Evolutionary conservation across 2,113 vertebrate genomes (phyloP).

Genomic region (Phalacrocorax carbo): DNA sequence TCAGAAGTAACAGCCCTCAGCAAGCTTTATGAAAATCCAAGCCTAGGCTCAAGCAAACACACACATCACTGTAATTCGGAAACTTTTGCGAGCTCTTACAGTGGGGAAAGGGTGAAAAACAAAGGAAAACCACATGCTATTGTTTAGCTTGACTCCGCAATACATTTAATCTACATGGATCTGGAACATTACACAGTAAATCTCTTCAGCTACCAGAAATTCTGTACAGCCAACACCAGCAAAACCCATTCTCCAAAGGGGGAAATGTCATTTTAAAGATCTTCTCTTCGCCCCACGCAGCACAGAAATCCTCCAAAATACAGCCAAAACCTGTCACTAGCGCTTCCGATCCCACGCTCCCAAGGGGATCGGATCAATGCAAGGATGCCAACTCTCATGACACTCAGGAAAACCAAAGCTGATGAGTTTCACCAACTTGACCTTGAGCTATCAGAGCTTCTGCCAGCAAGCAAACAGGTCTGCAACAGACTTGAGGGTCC

Average conservation of each 20-base stretch:
- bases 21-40: background rate
- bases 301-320: background rate
- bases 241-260: background rate
- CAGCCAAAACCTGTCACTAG: background rate
- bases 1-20: constrained; percentile 1
- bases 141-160: background rate
- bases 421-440: background rate
- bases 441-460: background rate
- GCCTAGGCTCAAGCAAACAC: background rate
- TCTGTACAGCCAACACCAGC: background rate
- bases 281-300: background rate
- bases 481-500: no score
- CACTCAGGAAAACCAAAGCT: background rate
- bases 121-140: constrained; percentile 19
- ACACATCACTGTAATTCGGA: background rate
- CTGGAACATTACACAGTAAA: background rate
- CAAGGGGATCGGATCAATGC: background rate
- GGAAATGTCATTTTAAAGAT: background rate
- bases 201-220: background rate
- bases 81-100: background rate
- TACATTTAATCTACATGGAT: background rate
- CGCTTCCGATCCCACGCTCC: background rate
- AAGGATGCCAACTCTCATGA: background rate
- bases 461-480: no score
- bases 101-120: background rate